Evolutionary conservation across 1,140 invertebrate genomes (phyloP).

Genomic region (Linepithema humile): DNA sequence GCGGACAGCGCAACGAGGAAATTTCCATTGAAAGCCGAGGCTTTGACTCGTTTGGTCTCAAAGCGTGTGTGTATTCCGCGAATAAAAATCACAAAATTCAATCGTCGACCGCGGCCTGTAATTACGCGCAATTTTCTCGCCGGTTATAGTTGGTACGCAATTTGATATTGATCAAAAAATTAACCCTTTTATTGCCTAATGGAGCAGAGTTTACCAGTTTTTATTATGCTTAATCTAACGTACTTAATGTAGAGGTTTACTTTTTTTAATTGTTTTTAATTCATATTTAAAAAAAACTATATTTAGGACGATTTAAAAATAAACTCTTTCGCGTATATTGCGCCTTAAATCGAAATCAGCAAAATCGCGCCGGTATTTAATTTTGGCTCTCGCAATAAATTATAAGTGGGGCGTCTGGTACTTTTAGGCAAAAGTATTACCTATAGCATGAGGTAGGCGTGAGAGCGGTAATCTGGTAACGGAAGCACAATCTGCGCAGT

Average conservation of each 20-base stretch:
- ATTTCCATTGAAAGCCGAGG: slow-evolving; percentile 64
- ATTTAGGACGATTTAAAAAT: background rate
- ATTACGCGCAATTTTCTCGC: background rate
- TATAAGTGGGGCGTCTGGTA: background rate
- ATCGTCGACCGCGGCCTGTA: background rate
- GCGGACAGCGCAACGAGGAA: slow-evolving; percentile 50
- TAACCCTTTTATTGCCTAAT: background rate
- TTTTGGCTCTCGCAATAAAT: background rate
- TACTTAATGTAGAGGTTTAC: background rate
- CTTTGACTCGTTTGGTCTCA: background rate
- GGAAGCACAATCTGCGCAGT: slow-evolving; percentile 42
- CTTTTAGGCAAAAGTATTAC: slow-evolving; percentile 5
- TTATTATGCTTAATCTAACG: background rate
- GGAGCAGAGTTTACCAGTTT: background rate
- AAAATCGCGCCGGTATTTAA: background rate
- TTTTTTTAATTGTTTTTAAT: background rate
- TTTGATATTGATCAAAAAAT: background rate
- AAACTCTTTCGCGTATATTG: background rate
- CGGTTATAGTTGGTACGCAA: background rate
- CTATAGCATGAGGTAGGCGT: background rate
- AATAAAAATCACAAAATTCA: background rate
- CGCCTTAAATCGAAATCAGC: background rate
- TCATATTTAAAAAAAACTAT: background rate
- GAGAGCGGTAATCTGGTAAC: background rate
- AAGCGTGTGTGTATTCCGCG: background rate